A percentile compares a stretch with the other conserved stretches of the same genome.
Evolutionary conservation across 2,797 vertebrate genomes (phyloP).

Genomic region (Ceyx erithaca): DNA sequence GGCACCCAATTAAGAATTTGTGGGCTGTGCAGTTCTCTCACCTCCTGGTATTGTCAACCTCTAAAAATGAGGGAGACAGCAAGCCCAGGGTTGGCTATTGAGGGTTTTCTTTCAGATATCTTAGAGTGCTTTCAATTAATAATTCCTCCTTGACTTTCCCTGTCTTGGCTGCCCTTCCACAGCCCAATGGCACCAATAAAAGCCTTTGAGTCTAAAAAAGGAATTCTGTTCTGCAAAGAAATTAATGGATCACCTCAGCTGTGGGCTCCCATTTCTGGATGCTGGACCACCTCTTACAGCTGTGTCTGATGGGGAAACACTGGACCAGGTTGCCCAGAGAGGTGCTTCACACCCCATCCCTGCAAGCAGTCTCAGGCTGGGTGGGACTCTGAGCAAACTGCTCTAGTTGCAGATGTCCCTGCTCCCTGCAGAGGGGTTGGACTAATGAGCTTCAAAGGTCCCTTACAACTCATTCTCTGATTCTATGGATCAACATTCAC

Average conservation of each 20-base stretch:
- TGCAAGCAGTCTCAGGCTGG: neutral
- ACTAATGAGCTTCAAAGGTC: neutral
- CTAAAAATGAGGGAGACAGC: neutral
- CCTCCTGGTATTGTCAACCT: neutral
- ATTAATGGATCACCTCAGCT: neutral
- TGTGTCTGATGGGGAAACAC: accelerated
- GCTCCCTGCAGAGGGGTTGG: neutral
- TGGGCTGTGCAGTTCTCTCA: neutral
- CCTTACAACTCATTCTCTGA: neutral
- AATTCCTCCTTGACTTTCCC: neutral
- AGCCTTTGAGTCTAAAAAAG: neutral
- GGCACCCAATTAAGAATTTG: neutral
- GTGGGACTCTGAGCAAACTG: neutral
- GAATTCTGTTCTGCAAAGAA: neutral
- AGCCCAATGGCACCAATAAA: neutral
- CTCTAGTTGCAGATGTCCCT: neutral
- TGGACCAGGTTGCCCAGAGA: neutral
- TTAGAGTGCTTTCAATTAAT: neutral
- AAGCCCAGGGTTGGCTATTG: accelerated
- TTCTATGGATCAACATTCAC: neutral
- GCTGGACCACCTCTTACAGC: neutral
- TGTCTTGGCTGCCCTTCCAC: neutral
- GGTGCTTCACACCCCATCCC: neutral
- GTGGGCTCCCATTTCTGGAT: neutral
- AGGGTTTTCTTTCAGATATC: neutral